Percentiles rank a stretch among this genome's conserved stretches.
phyloP scores from a whole-genome alignment of 2,113 vertebrate species.

The Melanostigma gelatinosum region DNA sequence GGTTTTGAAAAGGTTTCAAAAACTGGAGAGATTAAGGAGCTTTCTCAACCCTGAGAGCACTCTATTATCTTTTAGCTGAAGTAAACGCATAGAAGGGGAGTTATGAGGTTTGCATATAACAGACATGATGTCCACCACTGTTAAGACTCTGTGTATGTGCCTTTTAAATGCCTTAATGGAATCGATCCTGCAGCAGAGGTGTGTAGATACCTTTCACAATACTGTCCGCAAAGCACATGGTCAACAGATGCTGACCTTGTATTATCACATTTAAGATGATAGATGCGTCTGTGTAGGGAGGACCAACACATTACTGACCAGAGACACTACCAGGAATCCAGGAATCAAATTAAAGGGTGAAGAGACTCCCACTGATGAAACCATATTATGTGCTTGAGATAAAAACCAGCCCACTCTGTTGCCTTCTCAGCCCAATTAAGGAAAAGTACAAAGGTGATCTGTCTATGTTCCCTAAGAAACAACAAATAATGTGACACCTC shows the following conservation, averaged over 20 bases:
- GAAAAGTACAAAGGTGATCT: slow-evolving; percentile 8
- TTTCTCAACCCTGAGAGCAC: not conserved
- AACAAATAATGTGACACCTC: not conserved
- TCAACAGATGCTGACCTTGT: slow-evolving; percentile 57
- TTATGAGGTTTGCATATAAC: slow-evolving; percentile 18
- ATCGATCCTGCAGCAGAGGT: slow-evolving; percentile 33
- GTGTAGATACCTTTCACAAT: slow-evolving; percentile 18
- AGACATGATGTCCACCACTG: not conserved
- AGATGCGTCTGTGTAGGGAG: slow-evolving; percentile 46
- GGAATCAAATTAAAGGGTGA: slow-evolving; percentile 52
- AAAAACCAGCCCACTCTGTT: slow-evolving; percentile 20
- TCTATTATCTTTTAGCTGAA: not conserved
- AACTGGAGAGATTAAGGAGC: not conserved
- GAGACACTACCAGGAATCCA: slow-evolving; percentile 57
- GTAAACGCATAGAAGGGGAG: not conserved
- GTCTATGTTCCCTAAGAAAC: not conserved
- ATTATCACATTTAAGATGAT: slow-evolving; percentile 64
- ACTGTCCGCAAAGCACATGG: slow-evolving; percentile 46
- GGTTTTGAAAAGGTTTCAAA: not conserved
- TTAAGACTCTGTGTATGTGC: slow-evolving; percentile 9
- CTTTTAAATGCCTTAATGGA: slow-evolving; percentile 41
- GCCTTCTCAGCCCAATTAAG: slow-evolving; percentile 6
- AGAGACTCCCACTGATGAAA: slow-evolving; percentile 49
- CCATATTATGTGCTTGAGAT: slow-evolving; percentile 22
- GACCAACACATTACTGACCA: slow-evolving; percentile 52